phyloP scores from a whole-genome alignment of 1,140 invertebrate genomes.

The Eueides isabella region DNA sequence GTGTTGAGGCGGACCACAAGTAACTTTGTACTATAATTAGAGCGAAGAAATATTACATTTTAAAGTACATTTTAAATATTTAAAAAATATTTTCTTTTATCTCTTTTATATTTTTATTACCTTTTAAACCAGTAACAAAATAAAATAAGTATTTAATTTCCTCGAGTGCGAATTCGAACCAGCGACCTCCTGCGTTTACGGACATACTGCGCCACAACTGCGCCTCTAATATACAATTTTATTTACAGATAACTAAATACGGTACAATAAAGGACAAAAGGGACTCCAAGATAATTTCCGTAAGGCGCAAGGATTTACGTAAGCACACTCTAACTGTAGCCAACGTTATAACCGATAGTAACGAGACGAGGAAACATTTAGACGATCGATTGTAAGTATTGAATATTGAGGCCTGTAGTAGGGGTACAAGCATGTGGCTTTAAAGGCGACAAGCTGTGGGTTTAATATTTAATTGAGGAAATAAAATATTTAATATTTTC shows the following conservation, averaged over 20 bases:
- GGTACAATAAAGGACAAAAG: slow-evolving; percentile 56
- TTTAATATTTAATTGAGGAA: too few relatives aligned
- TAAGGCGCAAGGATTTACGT: slow-evolving; percentile 54
- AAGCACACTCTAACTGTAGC: slow-evolving; percentile 61
- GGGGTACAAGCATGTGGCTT: too few relatives aligned
- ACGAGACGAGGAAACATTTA: slow-evolving; percentile 64
- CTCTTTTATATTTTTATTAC: too few relatives aligned
- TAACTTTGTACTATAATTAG: too few relatives aligned
- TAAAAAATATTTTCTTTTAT: too few relatives aligned
- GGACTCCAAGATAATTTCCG: slow-evolving; percentile 48
- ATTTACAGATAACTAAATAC: slow-evolving; percentile 37
- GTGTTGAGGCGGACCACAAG: too few relatives aligned
- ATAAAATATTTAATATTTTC: too few relatives aligned
- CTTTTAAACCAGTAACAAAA: too few relatives aligned
- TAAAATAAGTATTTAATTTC: too few relatives aligned
- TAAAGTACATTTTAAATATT: too few relatives aligned
- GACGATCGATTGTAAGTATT: slow-evolving; percentile 72
- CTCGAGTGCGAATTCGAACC: neutral
- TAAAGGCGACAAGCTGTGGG: too few relatives aligned
- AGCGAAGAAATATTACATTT: too few relatives aligned
- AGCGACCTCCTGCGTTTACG: neutral
- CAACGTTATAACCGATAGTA: slow-evolving; percentile 69
- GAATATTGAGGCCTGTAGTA: neutral
- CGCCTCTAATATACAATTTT: neutral
- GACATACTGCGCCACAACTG: neutral